These are phyloP conservation scores for Fragum whitleyi DNA, from an alignment of 2,888 invertebrate species.

Conservation along the genomic window DNA sequence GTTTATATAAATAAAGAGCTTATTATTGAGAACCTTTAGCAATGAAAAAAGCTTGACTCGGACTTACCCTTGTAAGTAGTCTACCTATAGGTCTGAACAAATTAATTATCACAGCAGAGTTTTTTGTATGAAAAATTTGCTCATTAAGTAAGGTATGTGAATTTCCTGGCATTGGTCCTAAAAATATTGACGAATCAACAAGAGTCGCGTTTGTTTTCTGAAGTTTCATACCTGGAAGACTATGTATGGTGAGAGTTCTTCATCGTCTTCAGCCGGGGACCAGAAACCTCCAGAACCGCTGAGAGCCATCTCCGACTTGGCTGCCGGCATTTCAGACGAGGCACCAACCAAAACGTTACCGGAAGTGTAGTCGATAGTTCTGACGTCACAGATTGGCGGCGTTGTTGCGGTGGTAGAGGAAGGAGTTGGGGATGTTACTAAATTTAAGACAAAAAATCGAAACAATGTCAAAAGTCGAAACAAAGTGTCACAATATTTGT, in stretches of 20 bases:
- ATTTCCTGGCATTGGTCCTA: too few species aligned
- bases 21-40: too few species aligned
- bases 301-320: conserved; percentile 40
- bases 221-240: conserved; percentile 50
- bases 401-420: conserved; percentile 40
- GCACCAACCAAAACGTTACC: conserved; percentile 38
- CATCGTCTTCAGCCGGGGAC: conserved; percentile 44
- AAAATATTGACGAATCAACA: too few species aligned
- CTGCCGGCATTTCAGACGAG: conserved; percentile 52
- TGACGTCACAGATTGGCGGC: conserved; percentile 45
- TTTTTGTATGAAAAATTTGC: too few species aligned
- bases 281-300: conserved; percentile 53
- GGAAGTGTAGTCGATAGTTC: conserved; percentile 39
- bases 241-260: conserved; percentile 41
- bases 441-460: background rate
- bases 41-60: too few species aligned
- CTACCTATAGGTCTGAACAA: too few species aligned
- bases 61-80: too few species aligned
- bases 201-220: too few species aligned
- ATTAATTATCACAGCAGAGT: too few species aligned
- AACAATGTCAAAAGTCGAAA: background rate
- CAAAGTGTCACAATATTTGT: too few species aligned
- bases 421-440: conserved; percentile 44
- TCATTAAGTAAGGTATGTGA: too few species aligned
- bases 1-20: too few species aligned